Evolutionary conservation across 2,888 invertebrate genomes (phyloP).

Genomic region (Caenorhabditis japonica): DNA sequence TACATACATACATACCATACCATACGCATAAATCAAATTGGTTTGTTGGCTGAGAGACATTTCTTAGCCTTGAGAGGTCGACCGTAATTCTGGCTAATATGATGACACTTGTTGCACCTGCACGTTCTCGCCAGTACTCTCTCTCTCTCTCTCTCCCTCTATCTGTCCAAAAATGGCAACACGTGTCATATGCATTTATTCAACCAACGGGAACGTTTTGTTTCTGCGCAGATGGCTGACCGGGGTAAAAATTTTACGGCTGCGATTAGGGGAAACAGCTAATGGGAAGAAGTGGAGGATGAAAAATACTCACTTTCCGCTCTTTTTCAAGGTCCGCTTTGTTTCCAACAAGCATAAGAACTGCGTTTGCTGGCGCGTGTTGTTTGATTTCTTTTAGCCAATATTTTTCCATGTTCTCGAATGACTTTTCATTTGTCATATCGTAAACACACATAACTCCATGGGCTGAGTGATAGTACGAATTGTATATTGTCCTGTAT

Average conservation of each 20-base stretch:
- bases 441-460: slow-evolving; percentile 78
- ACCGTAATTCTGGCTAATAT: slow-evolving; percentile 56
- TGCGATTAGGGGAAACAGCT: background rate
- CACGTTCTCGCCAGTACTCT: slow-evolving; percentile 10
- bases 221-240: slow-evolving; percentile 12
- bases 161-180: slow-evolving; percentile 39
- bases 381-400: slow-evolving; percentile 76
- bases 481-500: slow-evolving; percentile 77
- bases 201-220: slow-evolving; percentile 12
- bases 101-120: slow-evolving; percentile 49
- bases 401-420: slow-evolving; percentile 77
- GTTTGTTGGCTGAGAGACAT: slow-evolving; percentile 12
- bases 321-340: slow-evolving; percentile 77
- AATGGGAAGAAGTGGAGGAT: slow-evolving; percentile 9
- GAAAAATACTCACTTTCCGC: slow-evolving; percentile 59
- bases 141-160: slow-evolving; percentile 9
- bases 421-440: slow-evolving; percentile 73
- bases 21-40: slow-evolving; percentile 40
- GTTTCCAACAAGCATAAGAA: slow-evolving; percentile 77
- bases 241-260: slow-evolving; percentile 22
- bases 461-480: slow-evolving; percentile 77
- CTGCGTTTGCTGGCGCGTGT: slow-evolving; percentile 77
- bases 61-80: slow-evolving; percentile 7
- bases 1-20: slow-evolving; percentile 38
- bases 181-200: slow-evolving; percentile 38